Conservation (phyloP, 2,113 vertebrate species). For the Xenopus laevis region DNA sequence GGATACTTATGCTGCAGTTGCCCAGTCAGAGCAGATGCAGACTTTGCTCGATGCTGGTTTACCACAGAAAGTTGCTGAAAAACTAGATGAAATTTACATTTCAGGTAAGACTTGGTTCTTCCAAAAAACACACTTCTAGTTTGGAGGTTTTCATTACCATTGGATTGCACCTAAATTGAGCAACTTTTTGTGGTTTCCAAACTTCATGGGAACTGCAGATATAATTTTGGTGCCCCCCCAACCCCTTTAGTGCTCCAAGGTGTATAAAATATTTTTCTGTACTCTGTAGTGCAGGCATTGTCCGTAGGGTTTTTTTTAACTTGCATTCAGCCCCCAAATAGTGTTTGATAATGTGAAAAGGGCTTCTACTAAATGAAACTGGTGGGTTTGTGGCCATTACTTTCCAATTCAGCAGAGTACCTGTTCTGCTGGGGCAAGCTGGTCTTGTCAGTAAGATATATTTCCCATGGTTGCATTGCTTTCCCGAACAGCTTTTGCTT, state of each 20-base stretch:
- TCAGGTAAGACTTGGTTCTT: slow-evolving; percentile 86
- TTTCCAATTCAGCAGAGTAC: no score
- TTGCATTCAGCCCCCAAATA: no score
- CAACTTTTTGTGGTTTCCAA: slow-evolving; percentile 98
- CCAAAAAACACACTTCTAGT: slow-evolving; percentile 63
- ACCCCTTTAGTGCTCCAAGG: slow-evolving; percentile 11
- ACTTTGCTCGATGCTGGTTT: slow-evolving; percentile 80
- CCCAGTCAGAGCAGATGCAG: slow-evolving; percentile 91
- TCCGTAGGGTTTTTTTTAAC: no score
- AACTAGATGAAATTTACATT: slow-evolving; percentile 96
- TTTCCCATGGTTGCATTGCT: no score
- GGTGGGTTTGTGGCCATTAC: no score
- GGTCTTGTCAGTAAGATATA: no score
- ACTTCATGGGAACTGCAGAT: slow-evolving; percentile 91
- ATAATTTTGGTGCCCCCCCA: slow-evolving; percentile 11
- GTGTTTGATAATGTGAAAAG: no score
- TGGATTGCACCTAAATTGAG: slow-evolving; percentile 76
- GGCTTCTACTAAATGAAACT: no score
- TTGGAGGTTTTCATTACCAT: slow-evolving; percentile 63
- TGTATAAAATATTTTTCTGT: slow-evolving; percentile 6
- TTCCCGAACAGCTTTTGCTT: no score
- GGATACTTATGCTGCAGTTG: slow-evolving; percentile 85
- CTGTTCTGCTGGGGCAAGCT: no score
- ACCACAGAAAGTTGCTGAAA: slow-evolving; percentile 90
- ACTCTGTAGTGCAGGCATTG: neutral